Evolutionary conservation across 1,140 invertebrate genomes (phyloP), one percentile per base, ranked within the genome.

Genomic region (Rhagoletis zephyria): DNA sequence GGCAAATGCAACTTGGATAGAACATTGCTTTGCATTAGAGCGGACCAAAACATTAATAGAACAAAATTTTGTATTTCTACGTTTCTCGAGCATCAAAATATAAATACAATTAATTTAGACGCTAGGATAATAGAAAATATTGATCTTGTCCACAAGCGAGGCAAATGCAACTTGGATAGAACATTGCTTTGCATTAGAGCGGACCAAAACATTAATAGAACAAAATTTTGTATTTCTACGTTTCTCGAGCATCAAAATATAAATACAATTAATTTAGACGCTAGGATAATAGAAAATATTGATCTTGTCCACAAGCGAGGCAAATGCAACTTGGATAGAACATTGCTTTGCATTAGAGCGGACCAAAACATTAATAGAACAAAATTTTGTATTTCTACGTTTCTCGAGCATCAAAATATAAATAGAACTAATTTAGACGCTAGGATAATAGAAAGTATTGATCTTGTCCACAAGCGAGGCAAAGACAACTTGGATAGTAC

Each of bases 261-360:
- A 12, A 5, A 48, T 48, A 2, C n/a, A 51, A 10, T n/a, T 19
- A 81, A 59, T n/a, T 81, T 81, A 81, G 74, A 67, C n/a, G 64
- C 88, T 85, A 89, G 88, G 88, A 89, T 89, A 87, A 88, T 88
- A 87, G 67, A 86, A 74, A 56, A 42, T 70, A 63, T 86, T 89
- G 40, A 48, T 89, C 65, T 93, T 70, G 91, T 92, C 92, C 90
- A 90, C 88, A 90, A 90, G 92, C 92, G 92, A 93, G 91, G 90
- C 91, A 89, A 19, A 87, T 0, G 42, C 48, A 63, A 88, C 61
- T 87, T 81, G 85, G 59, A 51, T 48, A 86, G 16, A 42, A 61
- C 67, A 88, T 89, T 63, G 77, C 16, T 40, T 42, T 60, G 60
- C 77, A 85, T 87, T 87, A 87, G 77, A 87, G 81, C 0, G 63